These are phyloP conservation scores for Leptopilina syphax DNA, from an alignment of 2,888 invertebrate species.

Conservation along the genomic window DNA sequence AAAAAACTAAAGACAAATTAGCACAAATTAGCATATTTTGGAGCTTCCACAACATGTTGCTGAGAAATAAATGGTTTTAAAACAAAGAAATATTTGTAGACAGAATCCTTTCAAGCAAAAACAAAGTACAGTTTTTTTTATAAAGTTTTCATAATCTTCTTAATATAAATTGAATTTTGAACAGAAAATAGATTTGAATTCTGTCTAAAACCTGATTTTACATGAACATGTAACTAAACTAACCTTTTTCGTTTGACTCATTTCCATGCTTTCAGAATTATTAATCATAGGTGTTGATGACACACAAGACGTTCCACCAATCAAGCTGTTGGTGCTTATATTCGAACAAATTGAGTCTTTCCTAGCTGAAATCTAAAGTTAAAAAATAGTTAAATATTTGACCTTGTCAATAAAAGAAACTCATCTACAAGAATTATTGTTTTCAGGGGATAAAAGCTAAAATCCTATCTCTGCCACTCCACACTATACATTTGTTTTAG, in stretches of 20 bases:
- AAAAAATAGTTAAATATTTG: constrained; percentile 36
- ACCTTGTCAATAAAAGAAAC: no score
- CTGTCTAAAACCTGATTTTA: not conserved
- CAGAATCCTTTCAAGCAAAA: not conserved
- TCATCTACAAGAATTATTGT: no score
- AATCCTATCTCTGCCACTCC: no score
- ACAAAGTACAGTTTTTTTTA: constrained; percentile 54
- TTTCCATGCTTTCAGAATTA: constrained; percentile 74
- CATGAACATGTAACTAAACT: constrained; percentile 15
- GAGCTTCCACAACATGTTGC: no score
- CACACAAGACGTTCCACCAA: constrained; percentile 78
- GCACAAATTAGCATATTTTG: no score
- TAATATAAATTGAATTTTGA: no score
- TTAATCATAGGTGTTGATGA: constrained; percentile 74
- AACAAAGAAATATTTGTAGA: no score
- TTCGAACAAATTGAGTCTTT: constrained; percentile 78
- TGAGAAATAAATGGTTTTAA: no score
- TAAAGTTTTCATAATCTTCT: no score
- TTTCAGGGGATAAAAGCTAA: no score
- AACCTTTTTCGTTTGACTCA: constrained; percentile 71
- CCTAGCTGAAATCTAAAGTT: constrained; percentile 67
- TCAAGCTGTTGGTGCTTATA: constrained; percentile 77
- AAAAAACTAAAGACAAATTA: no score
- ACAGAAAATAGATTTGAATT: not conserved
- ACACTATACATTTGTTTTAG: no score